phyloP scores from a whole-genome alignment of 1,140 invertebrate species.

The Lepidurus couesii region DNA sequence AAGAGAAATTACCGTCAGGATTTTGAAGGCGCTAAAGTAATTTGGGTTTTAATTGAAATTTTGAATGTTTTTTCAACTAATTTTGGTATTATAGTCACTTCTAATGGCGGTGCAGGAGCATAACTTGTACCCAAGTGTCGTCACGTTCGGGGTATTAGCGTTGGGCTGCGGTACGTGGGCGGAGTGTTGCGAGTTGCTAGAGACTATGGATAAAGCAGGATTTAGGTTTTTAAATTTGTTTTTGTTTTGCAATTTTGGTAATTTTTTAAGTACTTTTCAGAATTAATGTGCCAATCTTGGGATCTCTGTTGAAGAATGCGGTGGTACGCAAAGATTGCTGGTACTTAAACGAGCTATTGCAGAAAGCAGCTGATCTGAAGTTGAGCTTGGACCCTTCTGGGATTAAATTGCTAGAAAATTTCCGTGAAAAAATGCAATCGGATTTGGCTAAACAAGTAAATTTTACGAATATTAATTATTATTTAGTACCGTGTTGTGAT shows the following conservation, averaged over 20 bases:
- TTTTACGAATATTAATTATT: not conserved
- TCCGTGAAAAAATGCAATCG: slow-evolving; percentile 43
- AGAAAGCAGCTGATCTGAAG: slow-evolving; percentile 56
- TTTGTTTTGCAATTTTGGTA: slow-evolving; percentile 29
- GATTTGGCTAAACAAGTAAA: slow-evolving; percentile 30
- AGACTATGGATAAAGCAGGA: slow-evolving; percentile 59
- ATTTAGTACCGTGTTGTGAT: not conserved
- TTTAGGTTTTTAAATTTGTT: slow-evolving; percentile 49
- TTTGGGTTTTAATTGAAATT: slow-evolving; percentile 29
- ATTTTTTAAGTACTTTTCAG: slow-evolving; percentile 40
- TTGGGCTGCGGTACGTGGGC: slow-evolving; percentile 59
- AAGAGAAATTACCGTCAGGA: slow-evolving; percentile 61
- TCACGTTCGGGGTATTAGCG: slow-evolving; percentile 80
- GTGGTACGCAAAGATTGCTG: slow-evolving; percentile 52
- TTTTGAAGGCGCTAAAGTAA: slow-evolving; percentile 60
- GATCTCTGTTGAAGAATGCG: slow-evolving; percentile 59
- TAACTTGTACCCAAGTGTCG: slow-evolving; percentile 60
- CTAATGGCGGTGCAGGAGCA: slow-evolving; percentile 55
- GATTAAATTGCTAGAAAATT: slow-evolving; percentile 49
- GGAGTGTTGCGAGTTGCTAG: slow-evolving; percentile 57
- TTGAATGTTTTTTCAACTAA: slow-evolving; percentile 27
- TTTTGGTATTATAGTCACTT: slow-evolving; percentile 50
- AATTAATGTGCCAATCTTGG: slow-evolving; percentile 65
- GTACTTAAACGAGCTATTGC: slow-evolving; percentile 62
- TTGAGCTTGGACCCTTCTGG: slow-evolving; percentile 44